Conservation (phyloP, 2,888 invertebrate genomes). For the Watsonalla cultraria region DNA sequence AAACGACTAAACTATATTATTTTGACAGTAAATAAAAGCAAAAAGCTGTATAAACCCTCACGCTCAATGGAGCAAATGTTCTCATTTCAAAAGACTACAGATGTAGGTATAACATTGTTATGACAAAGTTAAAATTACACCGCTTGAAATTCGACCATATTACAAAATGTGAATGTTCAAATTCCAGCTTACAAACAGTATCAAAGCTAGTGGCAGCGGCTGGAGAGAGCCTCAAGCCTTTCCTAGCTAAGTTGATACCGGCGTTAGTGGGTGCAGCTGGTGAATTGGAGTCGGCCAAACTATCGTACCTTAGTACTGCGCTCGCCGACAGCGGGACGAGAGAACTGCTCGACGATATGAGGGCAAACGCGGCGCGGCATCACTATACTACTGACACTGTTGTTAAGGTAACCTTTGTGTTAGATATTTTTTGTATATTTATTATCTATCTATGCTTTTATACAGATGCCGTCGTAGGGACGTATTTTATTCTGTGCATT, state of each 20-base stretch:
- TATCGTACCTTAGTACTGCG: slow-evolving; percentile 88
- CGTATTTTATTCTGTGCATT: no score
- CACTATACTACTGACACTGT: slow-evolving; percentile 94
- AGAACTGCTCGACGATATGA: slow-evolving; percentile 87
- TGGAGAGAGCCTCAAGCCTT: slow-evolving; percentile 87
- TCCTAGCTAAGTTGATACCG: slow-evolving; percentile 88
- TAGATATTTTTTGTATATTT: not conserved
- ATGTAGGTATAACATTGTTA: no score
- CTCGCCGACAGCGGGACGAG: slow-evolving; percentile 84
- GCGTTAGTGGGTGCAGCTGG: slow-evolving; percentile 92
- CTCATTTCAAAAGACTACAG: no score
- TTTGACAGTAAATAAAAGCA: no score
- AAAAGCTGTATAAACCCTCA: no score
- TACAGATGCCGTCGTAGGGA: no score
- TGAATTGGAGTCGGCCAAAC: slow-evolving; percentile 88
- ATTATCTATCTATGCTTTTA: no score
- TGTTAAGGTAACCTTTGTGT: slow-evolving; percentile 78
- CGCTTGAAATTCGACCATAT: no score
- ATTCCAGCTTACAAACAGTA: slow-evolving; percentile 86
- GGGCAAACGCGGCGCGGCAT: slow-evolving; percentile 89
- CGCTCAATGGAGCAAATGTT: no score
- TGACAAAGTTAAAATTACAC: no score
- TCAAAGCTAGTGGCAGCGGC: slow-evolving; percentile 91
- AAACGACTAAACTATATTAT: no score
- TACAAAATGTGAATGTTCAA: not conserved